Evolutionary conservation across 1,140 invertebrate genomes (phyloP).

Genomic region (Sminthurinus signatus): DNA sequence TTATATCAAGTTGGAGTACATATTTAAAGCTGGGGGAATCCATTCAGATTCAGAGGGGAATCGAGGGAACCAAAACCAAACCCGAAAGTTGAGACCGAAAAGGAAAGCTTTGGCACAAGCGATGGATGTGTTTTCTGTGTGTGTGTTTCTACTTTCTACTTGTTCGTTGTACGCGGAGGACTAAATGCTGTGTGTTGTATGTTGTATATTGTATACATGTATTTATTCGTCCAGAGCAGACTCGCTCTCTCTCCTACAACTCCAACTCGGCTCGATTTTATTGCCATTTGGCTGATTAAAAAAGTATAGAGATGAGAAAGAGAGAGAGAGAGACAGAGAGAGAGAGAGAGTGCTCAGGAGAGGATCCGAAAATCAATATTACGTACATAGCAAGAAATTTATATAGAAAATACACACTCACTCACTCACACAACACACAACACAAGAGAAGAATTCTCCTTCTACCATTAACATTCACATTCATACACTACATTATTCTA

Average conservation of each 20-base stretch:
- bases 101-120: neutral
- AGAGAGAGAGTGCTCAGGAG: no score
- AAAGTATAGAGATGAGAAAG: slow-evolving; percentile 13
- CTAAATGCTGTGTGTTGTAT: no score
- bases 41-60: slow-evolving; percentile 20
- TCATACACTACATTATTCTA: no score
- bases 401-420: no score
- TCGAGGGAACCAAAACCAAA: slow-evolving; percentile 20
- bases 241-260: neutral
- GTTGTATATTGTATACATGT: no score
- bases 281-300: slow-evolving; percentile 37
- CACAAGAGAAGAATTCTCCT: no score
- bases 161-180: neutral
- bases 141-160: no score
- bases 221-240: neutral
- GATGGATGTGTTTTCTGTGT: neutral
- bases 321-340: neutral
- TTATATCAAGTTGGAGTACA: neutral
- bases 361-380: no score
- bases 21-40: slow-evolving; percentile 15
- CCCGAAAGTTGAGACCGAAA: slow-evolving; percentile 8
- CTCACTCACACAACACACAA: no score
- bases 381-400: no score
- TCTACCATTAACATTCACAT: no score
- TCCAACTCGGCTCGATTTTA: slow-evolving; percentile 27